phyloP scores from a whole-genome alignment of 2,888 invertebrate species.

The Parnassius glacialis region DNA sequence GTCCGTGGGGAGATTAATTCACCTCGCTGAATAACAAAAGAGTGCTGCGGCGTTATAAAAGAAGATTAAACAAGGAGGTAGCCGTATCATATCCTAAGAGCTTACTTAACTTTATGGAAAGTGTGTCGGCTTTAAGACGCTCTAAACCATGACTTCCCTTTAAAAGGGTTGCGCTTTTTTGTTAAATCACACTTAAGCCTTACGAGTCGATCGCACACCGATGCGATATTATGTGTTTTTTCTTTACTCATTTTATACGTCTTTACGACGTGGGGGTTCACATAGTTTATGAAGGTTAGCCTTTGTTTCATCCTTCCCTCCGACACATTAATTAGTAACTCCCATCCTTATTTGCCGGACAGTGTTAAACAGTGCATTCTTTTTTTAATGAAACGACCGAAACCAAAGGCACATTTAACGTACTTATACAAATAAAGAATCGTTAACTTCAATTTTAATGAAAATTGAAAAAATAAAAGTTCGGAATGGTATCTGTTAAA shows the following conservation, averaged over 20 bases:
- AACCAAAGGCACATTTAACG: constrained; percentile 33
- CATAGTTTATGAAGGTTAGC: constrained; percentile 49
- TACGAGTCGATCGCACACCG: constrained; percentile 60
- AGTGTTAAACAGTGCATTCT: constrained; percentile 27
- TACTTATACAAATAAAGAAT: constrained; percentile 23
- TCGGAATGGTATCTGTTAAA: constrained; percentile 36
- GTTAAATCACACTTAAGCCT: constrained; percentile 66
- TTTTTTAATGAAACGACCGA: constrained; percentile 20
- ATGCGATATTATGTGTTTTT: constrained; percentile 59
- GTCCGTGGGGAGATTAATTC: constrained; percentile 57
- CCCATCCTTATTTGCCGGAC: constrained; percentile 58
- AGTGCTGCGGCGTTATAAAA: constrained; percentile 68
- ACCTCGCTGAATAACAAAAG: constrained; percentile 70
- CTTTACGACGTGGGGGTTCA: constrained; percentile 73
- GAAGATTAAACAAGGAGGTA: constrained; percentile 72
- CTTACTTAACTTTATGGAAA: constrained; percentile 77
- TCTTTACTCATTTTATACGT: constrained; percentile 59
- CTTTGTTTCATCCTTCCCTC: constrained; percentile 59
- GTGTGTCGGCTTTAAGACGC: constrained; percentile 68
- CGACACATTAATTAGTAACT: constrained; percentile 69
- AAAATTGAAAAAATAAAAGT: constrained; percentile 27
- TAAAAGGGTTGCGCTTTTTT: constrained; percentile 78
- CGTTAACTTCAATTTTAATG: constrained; percentile 30
- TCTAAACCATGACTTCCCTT: constrained; percentile 71
- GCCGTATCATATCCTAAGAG: constrained; percentile 74